phyloP scores from a whole-genome alignment of 2,797 vertebrate genomes.

The Babyrousa celebensis region DNA sequence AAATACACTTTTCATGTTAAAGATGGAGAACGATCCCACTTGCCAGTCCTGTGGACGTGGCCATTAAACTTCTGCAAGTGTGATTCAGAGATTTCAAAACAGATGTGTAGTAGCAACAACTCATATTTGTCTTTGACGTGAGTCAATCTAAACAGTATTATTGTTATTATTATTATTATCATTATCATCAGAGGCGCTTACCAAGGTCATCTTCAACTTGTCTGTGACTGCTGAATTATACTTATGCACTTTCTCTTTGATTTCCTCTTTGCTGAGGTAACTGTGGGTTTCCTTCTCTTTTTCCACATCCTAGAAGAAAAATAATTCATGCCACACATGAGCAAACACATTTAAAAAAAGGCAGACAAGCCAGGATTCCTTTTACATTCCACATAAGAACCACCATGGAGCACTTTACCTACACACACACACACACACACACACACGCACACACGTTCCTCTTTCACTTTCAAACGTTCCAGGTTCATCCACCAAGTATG shows the following conservation, averaged over 20 bases:
- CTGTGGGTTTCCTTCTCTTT: slow-evolving; percentile 95
- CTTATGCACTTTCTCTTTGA: slow-evolving; percentile 95
- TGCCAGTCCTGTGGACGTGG: not conserved
- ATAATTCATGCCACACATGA: slow-evolving; percentile 73
- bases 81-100: slow-evolving; percentile 31
- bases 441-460: accelerated
- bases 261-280: slow-evolving; percentile 96
- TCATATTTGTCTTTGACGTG: not conserved
- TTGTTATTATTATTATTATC: too few species aligned
- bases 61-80: not conserved
- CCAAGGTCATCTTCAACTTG: slow-evolving; percentile 98
- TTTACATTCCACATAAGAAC: slow-evolving; percentile 13
- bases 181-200: slow-evolving; percentile 80
- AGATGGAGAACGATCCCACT: not conserved
- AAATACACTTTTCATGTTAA: slow-evolving; percentile 7
- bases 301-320: slow-evolving; percentile 95
- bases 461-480: not conserved
- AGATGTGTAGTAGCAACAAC: not conserved
- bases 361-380: slow-evolving; percentile 20
- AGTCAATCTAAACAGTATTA: not conserved
- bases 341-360: not conserved
- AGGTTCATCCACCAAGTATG: not conserved
- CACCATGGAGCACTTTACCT: not conserved
- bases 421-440: not conserved
- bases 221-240: slow-evolving; percentile 97